phyloP scores from a whole-genome alignment of 2,113 vertebrate genomes.

The Reinhardtius hippoglossoides region DNA sequence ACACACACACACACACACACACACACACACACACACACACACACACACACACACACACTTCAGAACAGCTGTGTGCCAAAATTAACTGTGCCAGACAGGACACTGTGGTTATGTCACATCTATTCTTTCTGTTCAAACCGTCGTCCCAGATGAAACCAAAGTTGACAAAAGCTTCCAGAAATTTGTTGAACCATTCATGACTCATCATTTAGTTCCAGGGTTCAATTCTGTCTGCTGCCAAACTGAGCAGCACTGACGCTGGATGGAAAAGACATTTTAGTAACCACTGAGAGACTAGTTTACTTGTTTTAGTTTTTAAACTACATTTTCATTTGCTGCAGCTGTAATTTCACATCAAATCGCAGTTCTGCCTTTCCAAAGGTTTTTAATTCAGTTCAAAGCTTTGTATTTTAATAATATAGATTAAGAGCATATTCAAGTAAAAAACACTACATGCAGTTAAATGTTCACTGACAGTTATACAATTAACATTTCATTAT shows the following conservation, averaged over 20 bases:
- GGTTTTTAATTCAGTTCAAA: no score
- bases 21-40: constrained; percentile 1
- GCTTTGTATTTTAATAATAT: no score
- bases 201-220: background rate
- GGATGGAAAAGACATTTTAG: background rate
- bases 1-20: constrained; percentile 3
- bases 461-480: no score
- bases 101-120: constrained; percentile 56
- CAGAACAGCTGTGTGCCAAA: constrained; percentile 75
- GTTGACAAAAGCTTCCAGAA: background rate
- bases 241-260: background rate
- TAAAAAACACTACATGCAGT: no score
- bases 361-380: no score
- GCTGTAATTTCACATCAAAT: no score
- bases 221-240: background rate
- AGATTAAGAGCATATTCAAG: no score
- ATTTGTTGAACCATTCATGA: background rate
- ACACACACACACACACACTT: constrained; percentile 2
- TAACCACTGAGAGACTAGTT: background rate
- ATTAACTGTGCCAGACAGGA: constrained; percentile 68
- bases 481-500: no score
- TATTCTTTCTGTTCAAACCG: constrained; percentile 50
- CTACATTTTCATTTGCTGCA: no score
- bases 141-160: background rate
- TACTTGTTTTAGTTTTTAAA: no score